Base-by-base conservation (phyloP, 2,113 vertebrate genomes). In the Clarias gariepinus region DNA sequence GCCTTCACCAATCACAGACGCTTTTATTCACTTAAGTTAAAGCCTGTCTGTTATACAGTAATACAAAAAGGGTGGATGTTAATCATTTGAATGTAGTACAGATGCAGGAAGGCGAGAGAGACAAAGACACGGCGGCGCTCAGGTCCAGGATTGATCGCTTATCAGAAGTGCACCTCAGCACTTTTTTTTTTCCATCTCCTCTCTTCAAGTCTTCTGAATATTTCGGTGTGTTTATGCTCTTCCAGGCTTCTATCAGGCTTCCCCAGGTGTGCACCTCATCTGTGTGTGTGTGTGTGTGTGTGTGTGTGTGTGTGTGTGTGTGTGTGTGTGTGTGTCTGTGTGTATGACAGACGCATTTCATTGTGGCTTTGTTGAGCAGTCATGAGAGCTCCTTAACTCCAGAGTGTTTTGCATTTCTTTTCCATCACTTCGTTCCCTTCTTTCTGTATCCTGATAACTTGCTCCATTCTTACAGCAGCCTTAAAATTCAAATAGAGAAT, bases 401-500 rank as follows among this genome's bases (percentile, higher is more conserved):
- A 33, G 58, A 83, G 61, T 61, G 55, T 83, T 36, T 73, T 66
- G n/a, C 58, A 53, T 85, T 66, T 73, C 88, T 77, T n/a, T 77
- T 23, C 61, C 47, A 58, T 57, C 69, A 60, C 71, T 81, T n/a
- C n/a, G 9, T 41, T 18, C 53, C 18, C 61, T 82, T 79, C 81
- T 82, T 78, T 79, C 82, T 66, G 77, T 82, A 86, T 63, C 78
- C 73, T 87, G 66, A 85, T 64, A 81, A 77, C 76, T 86, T 84
- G 60, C 36, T 80, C 80, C 58, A 89, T 89, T 91, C 85, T 90
- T 63, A 41, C 85, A 25, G 83, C 85, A 36, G 84, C 85, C 88
- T 92, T 92, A 87, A 88, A 92, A 92, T 93, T 93, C 81, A 92
- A 94, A 93, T 91, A 30, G 33, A 23, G 89, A 52, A 63, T 83